Evolutionary conservation across 1,140 invertebrate species (phyloP).

Genomic region (Drosophila simulans): DNA sequence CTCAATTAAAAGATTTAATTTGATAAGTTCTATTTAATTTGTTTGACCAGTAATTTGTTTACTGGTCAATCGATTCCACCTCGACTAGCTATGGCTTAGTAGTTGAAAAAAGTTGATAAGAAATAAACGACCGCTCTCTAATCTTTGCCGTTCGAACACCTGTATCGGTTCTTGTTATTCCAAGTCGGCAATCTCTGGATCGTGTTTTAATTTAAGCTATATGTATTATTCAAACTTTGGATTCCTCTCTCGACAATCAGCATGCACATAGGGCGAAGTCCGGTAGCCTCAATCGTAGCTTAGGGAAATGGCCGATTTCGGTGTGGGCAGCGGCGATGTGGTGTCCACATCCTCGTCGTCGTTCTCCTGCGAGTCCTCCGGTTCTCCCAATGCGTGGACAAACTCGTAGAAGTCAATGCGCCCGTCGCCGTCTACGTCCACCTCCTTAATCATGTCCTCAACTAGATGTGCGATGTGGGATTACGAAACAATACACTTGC

Average conservation of each 20-base stretch:
- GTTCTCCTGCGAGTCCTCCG: constrained; percentile 92
- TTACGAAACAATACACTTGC: neutral
- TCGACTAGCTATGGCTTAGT: constrained; percentile 16
- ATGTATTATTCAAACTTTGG: neutral
- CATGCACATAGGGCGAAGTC: constrained; percentile 7
- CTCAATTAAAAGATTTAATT: constrained; percentile 7
- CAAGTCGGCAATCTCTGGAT: neutral
- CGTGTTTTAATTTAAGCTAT: too few species aligned
- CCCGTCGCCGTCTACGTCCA: constrained; percentile 95
- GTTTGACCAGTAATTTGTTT: constrained; percentile 16
- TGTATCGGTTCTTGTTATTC: constrained; percentile 1
- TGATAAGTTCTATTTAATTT: constrained; percentile 13
- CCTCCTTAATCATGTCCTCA: constrained; percentile 97
- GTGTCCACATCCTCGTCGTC: constrained; percentile 90
- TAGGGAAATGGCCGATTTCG: constrained; percentile 72
- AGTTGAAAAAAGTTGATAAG: constrained; percentile 16
- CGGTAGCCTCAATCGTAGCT: constrained; percentile 51
- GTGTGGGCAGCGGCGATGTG: constrained; percentile 80
- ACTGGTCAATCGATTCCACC: constrained; percentile 14
- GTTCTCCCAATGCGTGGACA: constrained; percentile 92
- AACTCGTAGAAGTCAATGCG: constrained; percentile 96
- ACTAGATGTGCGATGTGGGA: constrained; percentile 86
- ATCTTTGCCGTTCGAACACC: constrained; percentile 10
- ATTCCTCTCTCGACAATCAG: neutral
- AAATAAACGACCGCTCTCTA: constrained; percentile 5